Evolutionary conservation across 2,113 vertebrate species (phyloP).

Genomic region (Alethe diademata): DNA sequence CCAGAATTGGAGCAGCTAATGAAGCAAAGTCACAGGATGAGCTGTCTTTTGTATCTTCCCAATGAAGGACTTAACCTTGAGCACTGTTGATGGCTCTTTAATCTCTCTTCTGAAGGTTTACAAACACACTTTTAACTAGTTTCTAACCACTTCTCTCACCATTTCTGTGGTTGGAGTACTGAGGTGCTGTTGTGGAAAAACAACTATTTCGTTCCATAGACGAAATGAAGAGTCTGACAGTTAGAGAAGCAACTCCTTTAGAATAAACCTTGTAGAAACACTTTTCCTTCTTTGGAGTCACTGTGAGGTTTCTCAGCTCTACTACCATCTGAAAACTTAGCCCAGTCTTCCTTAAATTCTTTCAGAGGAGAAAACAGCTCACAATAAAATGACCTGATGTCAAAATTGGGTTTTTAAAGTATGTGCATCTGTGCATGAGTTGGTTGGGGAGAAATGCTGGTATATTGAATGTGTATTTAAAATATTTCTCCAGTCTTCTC

Average conservation of each 20-base stretch:
- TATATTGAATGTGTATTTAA: not conserved
- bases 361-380: not conserved
- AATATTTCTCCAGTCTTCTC: slow-evolving; percentile 81
- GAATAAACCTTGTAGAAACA: not conserved
- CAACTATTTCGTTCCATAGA: not conserved
- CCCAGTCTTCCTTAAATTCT: not conserved
- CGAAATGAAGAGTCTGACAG: not conserved
- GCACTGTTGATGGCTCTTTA: not conserved
- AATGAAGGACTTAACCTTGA: not conserved
- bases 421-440: not conserved
- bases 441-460: not conserved
- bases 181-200: not conserved
- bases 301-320: not conserved
- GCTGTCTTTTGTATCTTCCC: not conserved
- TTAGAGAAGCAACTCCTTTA: not conserved
- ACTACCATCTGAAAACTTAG: not conserved
- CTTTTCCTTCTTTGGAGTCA: not conserved
- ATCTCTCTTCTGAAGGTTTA: not conserved
- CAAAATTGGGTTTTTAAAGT: not conserved
- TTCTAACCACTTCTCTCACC: not conserved
- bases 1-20: not conserved
- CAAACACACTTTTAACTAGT: not conserved
- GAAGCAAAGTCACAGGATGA: not conserved
- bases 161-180: not conserved
- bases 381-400: not conserved